Evolutionary conservation across 2,797 vertebrate species (phyloP).

Genomic region (Parauchenoglanis ngamensis): DNA sequence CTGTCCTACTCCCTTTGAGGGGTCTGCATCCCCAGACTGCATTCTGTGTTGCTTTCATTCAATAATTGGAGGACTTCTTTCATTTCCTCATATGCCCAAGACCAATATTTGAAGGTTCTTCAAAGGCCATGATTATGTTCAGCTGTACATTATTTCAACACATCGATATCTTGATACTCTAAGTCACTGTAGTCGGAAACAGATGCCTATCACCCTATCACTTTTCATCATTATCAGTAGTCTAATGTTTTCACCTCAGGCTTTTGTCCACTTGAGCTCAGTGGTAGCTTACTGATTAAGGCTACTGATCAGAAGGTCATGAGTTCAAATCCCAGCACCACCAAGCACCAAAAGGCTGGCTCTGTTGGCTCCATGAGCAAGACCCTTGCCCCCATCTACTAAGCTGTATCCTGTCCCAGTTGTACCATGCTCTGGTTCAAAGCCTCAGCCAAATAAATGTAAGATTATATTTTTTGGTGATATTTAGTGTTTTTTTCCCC

Average conservation of each 20-base stretch:
- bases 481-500: background rate
- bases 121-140: background rate
- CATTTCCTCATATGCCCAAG: background rate
- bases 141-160: background rate
- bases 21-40: background rate
- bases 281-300: background rate
- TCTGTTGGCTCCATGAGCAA: background rate
- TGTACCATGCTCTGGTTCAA: background rate
- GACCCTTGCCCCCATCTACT: background rate
- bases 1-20: background rate
- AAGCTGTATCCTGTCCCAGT: too few relatives aligned
- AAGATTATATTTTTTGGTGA: background rate
- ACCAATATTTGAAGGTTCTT: too few relatives aligned
- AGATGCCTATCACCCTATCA: background rate
- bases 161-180: background rate
- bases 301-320: background rate
- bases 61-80: background rate
- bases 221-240: background rate
- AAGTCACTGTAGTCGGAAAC: background rate
- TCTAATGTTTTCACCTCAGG: background rate
- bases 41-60: background rate
- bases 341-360: background rate
- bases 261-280: background rate
- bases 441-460: background rate
- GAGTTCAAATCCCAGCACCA: background rate